Evolutionary conservation across 2,888 invertebrate species (phyloP).

Genomic region (Agrotis exclamationis): DNA sequence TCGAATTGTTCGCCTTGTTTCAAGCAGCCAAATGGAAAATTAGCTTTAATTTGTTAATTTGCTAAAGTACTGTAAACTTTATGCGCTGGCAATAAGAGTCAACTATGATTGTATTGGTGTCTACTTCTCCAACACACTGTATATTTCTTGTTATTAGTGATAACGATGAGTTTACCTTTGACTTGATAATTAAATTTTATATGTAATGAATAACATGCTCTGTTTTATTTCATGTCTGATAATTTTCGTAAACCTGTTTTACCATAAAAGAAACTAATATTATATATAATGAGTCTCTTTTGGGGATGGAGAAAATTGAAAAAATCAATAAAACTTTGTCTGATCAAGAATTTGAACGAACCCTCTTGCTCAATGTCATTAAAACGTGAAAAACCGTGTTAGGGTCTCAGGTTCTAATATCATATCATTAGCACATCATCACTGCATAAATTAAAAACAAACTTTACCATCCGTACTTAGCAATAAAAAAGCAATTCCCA

Average conservation of each 20-base stretch:
- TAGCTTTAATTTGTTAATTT: conserved; percentile 62
- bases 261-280: too few species aligned
- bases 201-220: conserved; percentile 72
- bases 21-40: conserved; percentile 41
- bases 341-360: too few species aligned
- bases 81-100: conserved; percentile 65
- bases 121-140: conserved; percentile 78
- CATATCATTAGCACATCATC: conserved; percentile 3
- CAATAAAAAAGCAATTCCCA: conserved; percentile 47
- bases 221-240: conserved; percentile 57
- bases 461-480: conserved; percentile 25
- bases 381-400: too few species aligned
- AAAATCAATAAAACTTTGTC: too few species aligned
- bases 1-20: conserved; percentile 26
- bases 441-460: neutral
- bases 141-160: conserved; percentile 88
- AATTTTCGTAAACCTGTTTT: neutral
- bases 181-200: conserved; percentile 88
- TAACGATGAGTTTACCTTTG: conserved; percentile 81
- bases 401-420: too few species aligned
- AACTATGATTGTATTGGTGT: conserved; percentile 70
- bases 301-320: too few species aligned
- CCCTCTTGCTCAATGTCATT: too few species aligned
- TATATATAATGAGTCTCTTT: too few species aligned
- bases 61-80: conserved; percentile 62